These are phyloP conservation scores for Drosophila willistoni DNA, from an alignment of 1,140 invertebrate genomes.

Conservation along the genomic window DNA sequence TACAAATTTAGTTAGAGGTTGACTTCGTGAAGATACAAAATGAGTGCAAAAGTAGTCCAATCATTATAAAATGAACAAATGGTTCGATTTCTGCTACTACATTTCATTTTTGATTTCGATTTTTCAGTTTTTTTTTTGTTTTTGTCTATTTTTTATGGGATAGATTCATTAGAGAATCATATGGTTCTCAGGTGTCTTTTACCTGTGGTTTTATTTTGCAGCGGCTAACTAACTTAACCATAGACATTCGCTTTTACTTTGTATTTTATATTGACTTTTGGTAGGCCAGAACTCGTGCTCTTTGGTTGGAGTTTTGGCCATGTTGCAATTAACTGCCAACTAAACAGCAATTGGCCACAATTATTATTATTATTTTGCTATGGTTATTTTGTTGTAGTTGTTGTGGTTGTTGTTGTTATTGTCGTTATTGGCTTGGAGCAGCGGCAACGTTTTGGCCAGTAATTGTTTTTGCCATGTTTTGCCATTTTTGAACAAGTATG, in stretches of 20 bases:
- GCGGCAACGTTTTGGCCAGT: slow-evolving; percentile 56
- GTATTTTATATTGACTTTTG: slow-evolving; percentile 8
- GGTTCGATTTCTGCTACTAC: neutral
- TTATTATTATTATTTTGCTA: slow-evolving; percentile 77
- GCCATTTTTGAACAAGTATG: slow-evolving; percentile 58
- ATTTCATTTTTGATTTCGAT: neutral
- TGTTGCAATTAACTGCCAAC: slow-evolving; percentile 80
- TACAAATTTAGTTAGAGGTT: too few relatives aligned
- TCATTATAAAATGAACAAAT: too few relatives aligned
- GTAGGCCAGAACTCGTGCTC: slow-evolving; percentile 34
- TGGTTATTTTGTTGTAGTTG: slow-evolving; percentile 43
- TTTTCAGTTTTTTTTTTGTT: too few relatives aligned
- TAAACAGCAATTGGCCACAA: slow-evolving; percentile 80
- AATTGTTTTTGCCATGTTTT: slow-evolving; percentile 80
- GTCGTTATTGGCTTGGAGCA: slow-evolving; percentile 32
- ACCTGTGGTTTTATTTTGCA: neutral
- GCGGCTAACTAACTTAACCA: slow-evolving; percentile 8
- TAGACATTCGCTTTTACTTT: slow-evolving; percentile 27
- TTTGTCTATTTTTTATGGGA: neutral
- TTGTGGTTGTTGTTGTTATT: slow-evolving; percentile 40
- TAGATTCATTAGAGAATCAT: slow-evolving; percentile 43
- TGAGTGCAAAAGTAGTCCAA: neutral
- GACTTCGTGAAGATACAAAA: too few relatives aligned
- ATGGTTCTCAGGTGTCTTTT: slow-evolving; percentile 10
- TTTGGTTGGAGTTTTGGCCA: slow-evolving; percentile 47